These are phyloP conservation scores for Vidua chalybeata DNA, from an alignment of 2,113 vertebrate genomes.

Conservation along the genomic window DNA sequence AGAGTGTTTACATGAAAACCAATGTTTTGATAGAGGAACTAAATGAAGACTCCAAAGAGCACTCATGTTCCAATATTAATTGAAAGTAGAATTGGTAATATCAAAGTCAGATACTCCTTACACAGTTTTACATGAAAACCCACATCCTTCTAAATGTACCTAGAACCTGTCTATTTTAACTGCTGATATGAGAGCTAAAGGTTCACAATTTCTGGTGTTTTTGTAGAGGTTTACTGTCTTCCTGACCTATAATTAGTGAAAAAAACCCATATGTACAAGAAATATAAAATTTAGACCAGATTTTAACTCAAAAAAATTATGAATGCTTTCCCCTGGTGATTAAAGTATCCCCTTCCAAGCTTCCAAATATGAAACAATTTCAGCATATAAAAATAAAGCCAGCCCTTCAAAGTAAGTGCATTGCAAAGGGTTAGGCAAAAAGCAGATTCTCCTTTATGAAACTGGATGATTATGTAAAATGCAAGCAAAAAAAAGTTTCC, in stretches of 20 bases:
- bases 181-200: background rate
- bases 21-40: background rate
- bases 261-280: accelerated
- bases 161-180: background rate
- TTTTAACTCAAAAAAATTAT: background rate
- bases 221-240: background rate
- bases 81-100: background rate
- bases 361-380: background rate
- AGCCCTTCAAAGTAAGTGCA: background rate
- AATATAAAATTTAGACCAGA: background rate
- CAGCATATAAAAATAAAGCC: background rate
- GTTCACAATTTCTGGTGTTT: background rate
- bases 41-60: background rate
- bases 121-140: background rate
- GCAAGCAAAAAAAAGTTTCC: constrained; percentile 13
- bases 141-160: background rate
- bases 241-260: background rate
- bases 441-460: constrained; percentile 13
- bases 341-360: background rate
- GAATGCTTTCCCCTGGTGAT: background rate
- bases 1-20: background rate
- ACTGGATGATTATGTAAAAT: constrained; percentile 29
- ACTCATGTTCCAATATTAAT: background rate
- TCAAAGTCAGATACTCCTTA: background rate
- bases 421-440: constrained; percentile 5